These are phyloP conservation scores for Illadopsis cleaveri DNA, from an alignment of 2,113 vertebrate genomes.

Conservation along the genomic window DNA sequence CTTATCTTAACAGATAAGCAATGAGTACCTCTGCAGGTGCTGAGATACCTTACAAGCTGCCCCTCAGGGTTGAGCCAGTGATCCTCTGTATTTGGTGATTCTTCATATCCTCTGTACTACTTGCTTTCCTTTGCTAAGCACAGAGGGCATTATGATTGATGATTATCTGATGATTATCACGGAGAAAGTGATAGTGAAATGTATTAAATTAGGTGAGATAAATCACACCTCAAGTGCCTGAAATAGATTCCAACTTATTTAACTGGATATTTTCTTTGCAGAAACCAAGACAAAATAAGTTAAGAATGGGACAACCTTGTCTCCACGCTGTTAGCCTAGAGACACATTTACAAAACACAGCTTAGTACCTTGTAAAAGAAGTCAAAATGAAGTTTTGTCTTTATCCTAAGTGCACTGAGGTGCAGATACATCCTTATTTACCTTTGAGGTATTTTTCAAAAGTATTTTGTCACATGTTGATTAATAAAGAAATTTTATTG, in stretches of 20 bases:
- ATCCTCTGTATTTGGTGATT: not conserved
- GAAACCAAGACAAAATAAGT: not conserved
- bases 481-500: not conserved
- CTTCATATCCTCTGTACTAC: not conserved
- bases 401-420: not conserved
- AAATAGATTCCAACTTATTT: not conserved
- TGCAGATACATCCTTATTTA: not conserved
- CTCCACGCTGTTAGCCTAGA: not conserved
- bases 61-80: not conserved
- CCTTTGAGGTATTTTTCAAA: not conserved
- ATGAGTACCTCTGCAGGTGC: not conserved
- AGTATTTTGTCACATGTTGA: not conserved
- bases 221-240: not conserved
- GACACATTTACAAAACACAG: not conserved
- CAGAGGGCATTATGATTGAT: not conserved
- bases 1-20: not conserved
- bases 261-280: not conserved
- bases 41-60: not conserved
- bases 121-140: not conserved
- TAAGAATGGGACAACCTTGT: not conserved
- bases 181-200: not conserved
- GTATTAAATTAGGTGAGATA: not conserved
- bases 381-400: not conserved
- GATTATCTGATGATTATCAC: not conserved
- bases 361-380: not conserved